A percentile compares a stretch with the other conserved stretches of the same genome.
phyloP scores from a whole-genome alignment of 2,888 invertebrate genomes.

The Trichogramma dendrolimi region DNA sequence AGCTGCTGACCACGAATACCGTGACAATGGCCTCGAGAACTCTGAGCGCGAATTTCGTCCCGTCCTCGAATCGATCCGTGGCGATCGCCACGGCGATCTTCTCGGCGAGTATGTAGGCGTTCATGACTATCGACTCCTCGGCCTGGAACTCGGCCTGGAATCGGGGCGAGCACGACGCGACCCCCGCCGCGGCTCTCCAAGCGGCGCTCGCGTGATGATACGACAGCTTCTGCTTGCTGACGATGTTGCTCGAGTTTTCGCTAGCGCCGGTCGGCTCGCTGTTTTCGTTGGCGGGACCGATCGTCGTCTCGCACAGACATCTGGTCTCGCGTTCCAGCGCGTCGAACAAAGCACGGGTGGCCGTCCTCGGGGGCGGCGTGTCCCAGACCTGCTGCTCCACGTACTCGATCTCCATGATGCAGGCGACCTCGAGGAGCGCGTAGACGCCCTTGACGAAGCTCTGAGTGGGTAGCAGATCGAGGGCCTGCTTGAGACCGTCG shows the following conservation, averaged over 20 bases:
- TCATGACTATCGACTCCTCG: constrained; percentile 44
- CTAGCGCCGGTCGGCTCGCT: neutral
- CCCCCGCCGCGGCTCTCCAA: constrained; percentile 47
- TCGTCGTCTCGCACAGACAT: constrained; percentile 32
- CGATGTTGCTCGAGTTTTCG: neutral
- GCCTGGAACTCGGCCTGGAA: constrained; percentile 54
- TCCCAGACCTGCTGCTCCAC: constrained; percentile 33
- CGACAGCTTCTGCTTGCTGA: constrained; percentile 9
- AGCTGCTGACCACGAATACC: neutral
- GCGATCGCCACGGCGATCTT: constrained; percentile 40
- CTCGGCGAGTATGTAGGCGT: constrained; percentile 39
- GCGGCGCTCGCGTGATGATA: constrained; percentile 45
- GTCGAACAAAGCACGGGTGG: constrained; percentile 39
- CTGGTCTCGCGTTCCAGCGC: constrained; percentile 41
- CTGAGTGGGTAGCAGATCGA: constrained; percentile 56
- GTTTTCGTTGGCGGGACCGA: constrained; percentile 12
- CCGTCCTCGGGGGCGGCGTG: constrained; percentile 25
- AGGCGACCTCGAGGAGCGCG: constrained; percentile 60
- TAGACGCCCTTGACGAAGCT: constrained; percentile 61
- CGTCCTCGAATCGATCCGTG: constrained; percentile 41
- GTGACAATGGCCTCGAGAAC: constrained; percentile 48
- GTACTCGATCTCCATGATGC: constrained; percentile 60
- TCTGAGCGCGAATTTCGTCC: constrained; percentile 45
- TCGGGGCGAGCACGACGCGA: constrained; percentile 58
- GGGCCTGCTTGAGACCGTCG: constrained; percentile 58